Evolutionary conservation across 2,113 vertebrate genomes (phyloP).

Genomic region (Poeciliopsis turrubarensis): DNA sequence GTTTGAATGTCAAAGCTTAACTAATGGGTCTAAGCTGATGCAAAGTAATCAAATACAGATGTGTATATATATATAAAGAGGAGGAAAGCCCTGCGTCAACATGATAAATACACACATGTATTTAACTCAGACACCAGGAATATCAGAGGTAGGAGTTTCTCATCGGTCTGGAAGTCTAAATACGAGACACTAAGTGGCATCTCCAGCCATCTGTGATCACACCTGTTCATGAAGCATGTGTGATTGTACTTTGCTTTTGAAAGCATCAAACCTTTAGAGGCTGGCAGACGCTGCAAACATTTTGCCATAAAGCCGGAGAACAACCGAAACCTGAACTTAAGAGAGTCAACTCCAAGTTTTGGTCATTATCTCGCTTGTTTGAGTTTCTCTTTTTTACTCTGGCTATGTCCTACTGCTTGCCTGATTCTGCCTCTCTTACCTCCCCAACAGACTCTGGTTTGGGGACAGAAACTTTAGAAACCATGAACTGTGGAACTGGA

Average conservation of each 20-base stretch:
- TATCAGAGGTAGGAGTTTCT: background rate
- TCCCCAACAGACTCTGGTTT: slow-evolving; percentile 89
- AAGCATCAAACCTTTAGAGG: background rate
- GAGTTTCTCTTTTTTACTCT: background rate
- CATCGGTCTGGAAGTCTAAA: background rate
- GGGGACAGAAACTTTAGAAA: slow-evolving; percentile 93
- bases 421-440: slow-evolving; percentile 81
- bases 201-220: no score
- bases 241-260: background rate
- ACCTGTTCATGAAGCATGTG: background rate
- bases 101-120: no score
- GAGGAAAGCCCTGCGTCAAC: no score
- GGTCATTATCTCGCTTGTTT: background rate
- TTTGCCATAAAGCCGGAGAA: background rate
- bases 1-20: background rate
- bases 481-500: slow-evolving; percentile 91
- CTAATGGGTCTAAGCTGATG: background rate
- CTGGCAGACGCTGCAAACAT: background rate
- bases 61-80: background rate
- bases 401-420: slow-evolving; percentile 25
- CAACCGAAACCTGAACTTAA: no score
- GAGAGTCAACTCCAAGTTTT: background rate
- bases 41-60: background rate
- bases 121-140: no score
- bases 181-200: background rate